Percentiles rank a stretch among this genome's conserved stretches.
Conservation (phyloP, 1,140 invertebrate species). For the Brachystomella parvula region DNA sequence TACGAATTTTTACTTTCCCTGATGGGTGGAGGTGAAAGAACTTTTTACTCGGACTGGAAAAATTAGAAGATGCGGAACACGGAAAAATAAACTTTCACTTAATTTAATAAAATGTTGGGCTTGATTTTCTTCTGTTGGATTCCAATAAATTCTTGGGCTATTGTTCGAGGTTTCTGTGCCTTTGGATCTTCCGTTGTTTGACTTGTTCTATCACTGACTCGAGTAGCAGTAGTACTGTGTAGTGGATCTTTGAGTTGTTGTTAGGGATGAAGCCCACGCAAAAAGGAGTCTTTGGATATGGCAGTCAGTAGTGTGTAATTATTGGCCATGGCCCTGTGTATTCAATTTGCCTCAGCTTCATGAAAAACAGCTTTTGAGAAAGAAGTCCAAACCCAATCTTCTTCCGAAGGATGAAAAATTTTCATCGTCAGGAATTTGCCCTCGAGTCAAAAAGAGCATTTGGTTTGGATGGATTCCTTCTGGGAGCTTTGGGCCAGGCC, state of each 20-base stretch:
- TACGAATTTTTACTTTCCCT: too few species aligned
- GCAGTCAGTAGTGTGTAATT: background rate
- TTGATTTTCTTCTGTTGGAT: too few species aligned
- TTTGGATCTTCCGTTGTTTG: too few species aligned
- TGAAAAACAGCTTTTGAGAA: background rate
- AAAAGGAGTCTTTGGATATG: background rate
- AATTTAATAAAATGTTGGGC: too few species aligned
- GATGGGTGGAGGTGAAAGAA: too few species aligned
- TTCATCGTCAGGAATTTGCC: constrained; percentile 1
- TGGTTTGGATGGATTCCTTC: background rate
- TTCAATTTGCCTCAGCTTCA: background rate
- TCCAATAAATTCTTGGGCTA: too few species aligned
- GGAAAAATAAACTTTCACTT: background rate
- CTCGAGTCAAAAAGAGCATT: background rate
- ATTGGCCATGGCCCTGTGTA: background rate
- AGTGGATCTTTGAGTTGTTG: background rate
- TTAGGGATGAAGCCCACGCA: background rate
- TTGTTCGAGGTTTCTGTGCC: too few species aligned
- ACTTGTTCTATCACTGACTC: too few species aligned
- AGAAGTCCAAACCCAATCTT: too few species aligned
- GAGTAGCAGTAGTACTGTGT: too few species aligned
- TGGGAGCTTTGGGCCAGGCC: background rate
- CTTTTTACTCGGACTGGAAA: too few species aligned
- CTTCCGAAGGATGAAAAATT: too few species aligned
- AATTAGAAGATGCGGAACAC: background rate